Evolutionary conservation across 1,140 invertebrate genomes (phyloP).

Genomic region (Drosophila bipectinata): DNA sequence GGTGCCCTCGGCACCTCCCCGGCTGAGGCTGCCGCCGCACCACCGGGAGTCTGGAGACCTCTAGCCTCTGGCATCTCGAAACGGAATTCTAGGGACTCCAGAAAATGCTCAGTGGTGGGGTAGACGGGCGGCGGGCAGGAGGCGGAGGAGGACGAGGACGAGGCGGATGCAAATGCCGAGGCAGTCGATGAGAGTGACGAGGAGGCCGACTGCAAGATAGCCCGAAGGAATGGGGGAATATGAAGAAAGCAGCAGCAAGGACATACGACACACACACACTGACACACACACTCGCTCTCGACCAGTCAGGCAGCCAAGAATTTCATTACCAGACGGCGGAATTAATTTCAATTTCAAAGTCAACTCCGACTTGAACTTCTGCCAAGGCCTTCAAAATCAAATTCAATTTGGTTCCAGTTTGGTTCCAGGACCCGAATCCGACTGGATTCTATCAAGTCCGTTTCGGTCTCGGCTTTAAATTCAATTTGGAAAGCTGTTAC

Average conservation of each 20-base stretch:
- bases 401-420: neutral
- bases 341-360: conserved; percentile 20
- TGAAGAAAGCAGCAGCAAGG: neutral
- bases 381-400: neutral
- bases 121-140: conserved; percentile 25
- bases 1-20: conserved; percentile 1
- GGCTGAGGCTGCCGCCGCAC: conserved; percentile 49
- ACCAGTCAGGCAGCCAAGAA: conserved; percentile 12
- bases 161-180: conserved; percentile 21
- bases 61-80: conserved; percentile 60
- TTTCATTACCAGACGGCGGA: conserved; percentile 44
- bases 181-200: conserved; percentile 27
- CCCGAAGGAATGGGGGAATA: neutral
- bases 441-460: too few species aligned
- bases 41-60: conserved; percentile 31
- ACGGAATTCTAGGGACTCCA: conserved; percentile 68
- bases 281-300: conserved; percentile 50
- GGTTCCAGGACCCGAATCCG: too few species aligned
- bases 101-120: conserved; percentile 19
- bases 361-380: conserved; percentile 1
- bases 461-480: neutral
- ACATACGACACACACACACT: neutral
- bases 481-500: neutral
- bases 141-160: neutral
- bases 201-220: conserved; percentile 30